Base-by-base conservation (phyloP, 30 jellyfish, hydroid and myxozoan genomes). In the Aurelia sp. region DNA sequence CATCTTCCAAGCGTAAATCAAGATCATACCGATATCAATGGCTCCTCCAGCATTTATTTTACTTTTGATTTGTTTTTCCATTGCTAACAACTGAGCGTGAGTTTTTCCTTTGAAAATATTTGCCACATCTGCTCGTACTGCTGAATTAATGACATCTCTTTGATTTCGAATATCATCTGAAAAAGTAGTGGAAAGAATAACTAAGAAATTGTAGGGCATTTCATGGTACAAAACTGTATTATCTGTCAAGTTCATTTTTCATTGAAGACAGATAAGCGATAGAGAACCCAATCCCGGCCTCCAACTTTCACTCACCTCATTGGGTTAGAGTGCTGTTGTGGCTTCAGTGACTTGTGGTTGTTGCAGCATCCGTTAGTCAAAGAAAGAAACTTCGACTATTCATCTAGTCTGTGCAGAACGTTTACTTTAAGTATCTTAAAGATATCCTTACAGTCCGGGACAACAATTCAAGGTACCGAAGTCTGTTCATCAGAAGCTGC, bases 11-110 rank as follows among this genome's bases (percentile, higher is more conserved):
- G 11, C 11, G 53, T 37, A 2, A 23, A 8, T 18, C 4, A 31
- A 51, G 16, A 47, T 13, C 92, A 20, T 62, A 91, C 98, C 98
- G n/a, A 89, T 85, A 78, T 95, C 99, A 18, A 95, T 90, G 10
- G 99, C 81, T 2, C 99, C 99, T 6, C 99, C 99, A 74, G 89
- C 95, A 30, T 76, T 86, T 66, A 95, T 86, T 66, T 95, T 95
- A 23, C 86, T 63, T 52, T 72, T 74, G 19, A 95, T 95, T 74
- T 95, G 99, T 41, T 86, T 95, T 69, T 95, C 93, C 74, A 95
- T 89, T 27, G 97, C 97, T 27, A 81, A 20, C 47, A 95, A 68
- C 60, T 95, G 97, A 19, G 86, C 64, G 84, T 95, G 82, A 9
- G 98, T 85, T 71, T 95, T 95, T 8, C 97, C 97, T 78, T 90